These are phyloP conservation scores for Heteromyza rotundicornis DNA, from an alignment of 2,888 invertebrate genomes.

Conservation along the genomic window DNA sequence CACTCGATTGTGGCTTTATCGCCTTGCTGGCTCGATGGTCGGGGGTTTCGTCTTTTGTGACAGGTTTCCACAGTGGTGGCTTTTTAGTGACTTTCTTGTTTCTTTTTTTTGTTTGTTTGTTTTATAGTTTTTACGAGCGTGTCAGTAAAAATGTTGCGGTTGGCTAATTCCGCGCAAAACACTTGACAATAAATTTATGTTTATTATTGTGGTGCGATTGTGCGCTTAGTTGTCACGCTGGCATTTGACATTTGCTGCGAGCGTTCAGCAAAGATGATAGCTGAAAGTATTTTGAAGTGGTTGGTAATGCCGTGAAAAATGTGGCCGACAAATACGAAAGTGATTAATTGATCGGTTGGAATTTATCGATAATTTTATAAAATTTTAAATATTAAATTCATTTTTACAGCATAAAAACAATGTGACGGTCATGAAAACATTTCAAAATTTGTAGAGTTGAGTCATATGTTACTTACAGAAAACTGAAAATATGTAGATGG, in stretches of 20 bases:
- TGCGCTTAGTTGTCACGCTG: background rate
- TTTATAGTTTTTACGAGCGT: conserved; percentile 4
- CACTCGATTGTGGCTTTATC: background rate
- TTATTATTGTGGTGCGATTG: conserved; percentile 39
- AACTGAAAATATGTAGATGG: no score
- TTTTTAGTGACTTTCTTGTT: background rate
- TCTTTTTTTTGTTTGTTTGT: background rate
- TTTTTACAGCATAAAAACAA: no score
- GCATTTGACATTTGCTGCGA: background rate
- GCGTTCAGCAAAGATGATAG: no score
- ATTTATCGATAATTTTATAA: no score
- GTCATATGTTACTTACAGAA: no score
- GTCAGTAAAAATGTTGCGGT: background rate
- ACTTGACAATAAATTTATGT: conserved; percentile 60
- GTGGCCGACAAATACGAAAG: no score
- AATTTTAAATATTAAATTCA: no score
- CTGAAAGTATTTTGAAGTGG: no score
- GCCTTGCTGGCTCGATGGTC: background rate
- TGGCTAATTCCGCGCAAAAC: conserved; percentile 28
- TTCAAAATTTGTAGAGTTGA: no score
- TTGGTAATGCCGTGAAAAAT: no score
- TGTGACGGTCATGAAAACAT: no score
- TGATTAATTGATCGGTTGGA: no score
- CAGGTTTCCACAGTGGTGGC: background rate
- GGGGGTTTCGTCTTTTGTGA: background rate